phyloP scores from a whole-genome alignment of 2,797 vertebrate genomes.

The Phyllotis vaccarum region DNA sequence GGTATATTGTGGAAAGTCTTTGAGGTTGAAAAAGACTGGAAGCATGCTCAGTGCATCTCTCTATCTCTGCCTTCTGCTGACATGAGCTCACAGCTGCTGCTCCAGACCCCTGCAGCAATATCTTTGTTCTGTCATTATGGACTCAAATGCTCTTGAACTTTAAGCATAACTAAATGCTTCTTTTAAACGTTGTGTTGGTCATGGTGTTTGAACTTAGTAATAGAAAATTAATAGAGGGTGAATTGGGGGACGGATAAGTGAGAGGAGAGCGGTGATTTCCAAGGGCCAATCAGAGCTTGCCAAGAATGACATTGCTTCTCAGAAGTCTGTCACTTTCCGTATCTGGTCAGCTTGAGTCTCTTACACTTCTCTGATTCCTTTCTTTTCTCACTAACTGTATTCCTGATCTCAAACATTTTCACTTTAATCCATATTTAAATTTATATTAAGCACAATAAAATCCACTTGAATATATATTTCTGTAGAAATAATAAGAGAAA shows the following conservation, averaged over 20 bases:
- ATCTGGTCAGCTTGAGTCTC: neutral
- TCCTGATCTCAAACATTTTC: neutral
- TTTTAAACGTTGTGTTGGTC: neutral
- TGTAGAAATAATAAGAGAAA: neutral
- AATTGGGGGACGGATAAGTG: neutral
- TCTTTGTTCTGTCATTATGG: neutral
- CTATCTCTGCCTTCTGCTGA: too few relatives aligned
- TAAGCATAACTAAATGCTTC: neutral
- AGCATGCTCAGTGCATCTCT: neutral
- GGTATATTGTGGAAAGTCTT: neutral
- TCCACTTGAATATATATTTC: neutral
- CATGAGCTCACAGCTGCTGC: neutral
- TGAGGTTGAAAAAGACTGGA: neutral
- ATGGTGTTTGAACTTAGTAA: neutral
- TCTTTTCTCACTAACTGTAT: neutral
- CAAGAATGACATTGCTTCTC: neutral
- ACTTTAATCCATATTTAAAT: neutral
- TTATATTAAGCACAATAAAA: neutral
- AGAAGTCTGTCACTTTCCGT: neutral
- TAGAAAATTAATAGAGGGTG: neutral
- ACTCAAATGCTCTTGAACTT: neutral
- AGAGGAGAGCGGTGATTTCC: neutral
- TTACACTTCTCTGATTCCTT: neutral
- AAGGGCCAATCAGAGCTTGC: neutral
- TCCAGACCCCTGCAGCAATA: neutral